Evolutionary conservation across 2,113 vertebrate genomes (phyloP), one percentile per base, ranked within the genome.

Genomic region (Tachysurus vachellii): DNA sequence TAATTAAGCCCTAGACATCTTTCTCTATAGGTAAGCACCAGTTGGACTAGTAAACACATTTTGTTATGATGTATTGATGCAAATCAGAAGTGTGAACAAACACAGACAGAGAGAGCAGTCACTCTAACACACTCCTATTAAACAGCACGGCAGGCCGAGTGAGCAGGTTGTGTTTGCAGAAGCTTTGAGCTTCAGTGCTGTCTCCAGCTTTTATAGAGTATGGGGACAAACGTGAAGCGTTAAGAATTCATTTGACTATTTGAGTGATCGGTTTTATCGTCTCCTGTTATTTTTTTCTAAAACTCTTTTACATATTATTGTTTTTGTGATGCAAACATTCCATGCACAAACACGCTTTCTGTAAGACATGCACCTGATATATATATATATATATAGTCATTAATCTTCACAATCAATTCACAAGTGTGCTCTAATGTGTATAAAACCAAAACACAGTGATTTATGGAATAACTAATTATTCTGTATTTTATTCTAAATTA

Each of bases 161-260:
- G 81, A 83, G 59, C 71, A 73, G 76, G 75, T 70, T 42, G 79
- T 89, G 88, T 88, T 91, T 88, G 81, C 85, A 81, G 36, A 89
- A 59, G 42, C 71, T 56, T 64, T 86, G 82, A 44, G 62, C 80
- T 76, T 85, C 66, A 86, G 59, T 36, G 71, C 26, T 84, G 54
- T 59, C 31, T 54, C 17, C 11, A 31, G 68, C 50, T 59, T 17
- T 62, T 79, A 76, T 82, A 21, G 19, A 83, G 42, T 85, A 70
- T 50, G 76, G 89, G 88, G 88, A 87, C 86, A 79, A 83, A 50
- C 82, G 87, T 88, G 86, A 89, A 88, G 86, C 87, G 89, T 91
- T 42, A 87, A 66, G 36, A 44, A 47, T 92, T 64, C 14, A 16
- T 66, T 82, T 64, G 26, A 66, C 11, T 82, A 64, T 50, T 82